Evolutionary conservation across 2,797 vertebrate genomes (phyloP), one percentile per base, ranked within the genome.

Genomic region (Eulemur coronatus): DNA sequence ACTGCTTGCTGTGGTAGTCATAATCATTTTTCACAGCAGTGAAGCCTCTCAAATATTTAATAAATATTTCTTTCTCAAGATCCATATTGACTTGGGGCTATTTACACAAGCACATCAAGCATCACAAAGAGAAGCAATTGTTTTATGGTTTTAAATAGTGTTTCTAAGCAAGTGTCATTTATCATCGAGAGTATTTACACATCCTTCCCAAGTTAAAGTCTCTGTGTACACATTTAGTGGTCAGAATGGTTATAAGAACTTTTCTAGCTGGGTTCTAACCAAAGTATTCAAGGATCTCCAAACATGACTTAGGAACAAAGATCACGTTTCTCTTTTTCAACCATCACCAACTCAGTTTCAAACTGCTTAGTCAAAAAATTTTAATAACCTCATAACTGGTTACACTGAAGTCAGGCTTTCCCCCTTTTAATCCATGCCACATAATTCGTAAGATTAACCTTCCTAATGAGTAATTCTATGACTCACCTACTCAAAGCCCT

Each of bases 61-160:
- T 96, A 97, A 97, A 94, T 95, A 84, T 89, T 97, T 94, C 72
- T 85, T 97, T 93, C 61, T 93, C 46, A 75, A 93, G 61, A 94
- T 93, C 76, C 92, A 95, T 79, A 88, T 61, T 95, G 96, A 94
- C 92, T 97, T 78, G 43, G 75, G 92, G 90, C 95, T 97, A 75
- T 98, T 97, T 97, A 89, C 61, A 96, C 93, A 96, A 90, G 81
- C 35, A 96, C 69, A 96, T 85, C 84, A 97, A 93, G 84, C 92
- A 76, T 94, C 84, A 89, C 80, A 67, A 94, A 95, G 81, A 87
- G 26, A 90, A 89, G 55, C 78, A 50, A 84, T 52, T 84, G 84
- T 88, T 97, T 92, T 78, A 69, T 79, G 75, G 26, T 94, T 96
- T 80, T 81, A 93, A 93, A 48, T 85, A 72, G 52, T 63, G 26